phyloP scores from a whole-genome alignment of 2,113 vertebrate genomes.

The Bufo bufo region DNA sequence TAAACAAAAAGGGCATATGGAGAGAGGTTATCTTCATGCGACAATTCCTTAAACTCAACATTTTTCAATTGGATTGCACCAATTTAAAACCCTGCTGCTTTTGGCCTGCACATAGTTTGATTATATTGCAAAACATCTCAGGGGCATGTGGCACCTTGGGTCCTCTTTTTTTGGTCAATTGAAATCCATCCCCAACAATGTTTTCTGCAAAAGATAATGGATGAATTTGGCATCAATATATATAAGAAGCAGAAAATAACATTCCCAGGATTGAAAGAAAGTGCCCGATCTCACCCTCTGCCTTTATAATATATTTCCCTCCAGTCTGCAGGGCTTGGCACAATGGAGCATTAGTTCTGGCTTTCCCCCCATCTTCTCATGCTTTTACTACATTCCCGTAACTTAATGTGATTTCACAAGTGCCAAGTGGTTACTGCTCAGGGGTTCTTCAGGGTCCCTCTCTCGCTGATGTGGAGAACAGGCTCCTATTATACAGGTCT shows the following conservation, averaged over 20 bases:
- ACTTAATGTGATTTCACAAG: slow-evolving; percentile 14
- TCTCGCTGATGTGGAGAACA: not conserved
- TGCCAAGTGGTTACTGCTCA: not conserved
- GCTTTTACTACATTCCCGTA: not conserved
- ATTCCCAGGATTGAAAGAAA: not conserved
- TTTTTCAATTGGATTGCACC: too few relatives aligned
- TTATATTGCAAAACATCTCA: not conserved
- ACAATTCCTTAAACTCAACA: too few relatives aligned
- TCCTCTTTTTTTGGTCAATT: not conserved
- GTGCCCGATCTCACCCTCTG: not conserved
- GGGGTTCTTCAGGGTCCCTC: slow-evolving; percentile 7
- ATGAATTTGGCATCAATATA: not conserved
- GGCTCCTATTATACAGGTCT: not conserved
- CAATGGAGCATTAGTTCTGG: slow-evolving; percentile 13
- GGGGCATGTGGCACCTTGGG: not conserved
- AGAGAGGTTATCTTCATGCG: too few relatives aligned
- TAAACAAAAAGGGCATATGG: too few relatives aligned
- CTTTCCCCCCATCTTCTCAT: not conserved
- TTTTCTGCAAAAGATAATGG: not conserved
- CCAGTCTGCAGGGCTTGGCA: not conserved
- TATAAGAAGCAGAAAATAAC: not conserved
- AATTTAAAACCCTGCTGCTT: too few relatives aligned
- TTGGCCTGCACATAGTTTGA: not conserved
- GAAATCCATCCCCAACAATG: not conserved
- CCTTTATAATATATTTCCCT: not conserved